Evolutionary conservation across 2,888 invertebrate genomes (phyloP).

Genomic region (Drosophila neotestacea): DNA sequence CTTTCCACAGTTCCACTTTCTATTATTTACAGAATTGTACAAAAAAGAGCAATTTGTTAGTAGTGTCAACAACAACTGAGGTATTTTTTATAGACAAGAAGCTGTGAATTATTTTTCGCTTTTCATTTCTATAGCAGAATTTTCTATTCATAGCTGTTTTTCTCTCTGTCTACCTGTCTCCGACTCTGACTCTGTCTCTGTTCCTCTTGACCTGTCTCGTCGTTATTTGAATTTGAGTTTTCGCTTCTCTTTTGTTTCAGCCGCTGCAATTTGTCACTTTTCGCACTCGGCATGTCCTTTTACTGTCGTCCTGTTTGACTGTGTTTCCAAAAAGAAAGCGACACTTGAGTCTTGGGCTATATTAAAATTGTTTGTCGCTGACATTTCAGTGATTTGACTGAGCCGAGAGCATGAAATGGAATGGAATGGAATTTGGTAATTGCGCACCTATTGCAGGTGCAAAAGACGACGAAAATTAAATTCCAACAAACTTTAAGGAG

Average conservation of each 20-base stretch:
- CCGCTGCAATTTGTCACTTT: conserved; percentile 74
- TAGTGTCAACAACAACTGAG: conserved; percentile 6
- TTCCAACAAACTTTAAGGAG: conserved; percentile 28
- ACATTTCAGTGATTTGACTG: conserved; percentile 52
- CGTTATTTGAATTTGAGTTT: conserved; percentile 22
- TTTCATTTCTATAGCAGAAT: conserved; percentile 45
- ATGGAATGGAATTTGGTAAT: conserved; percentile 46
- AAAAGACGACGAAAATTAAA: conserved; percentile 37
- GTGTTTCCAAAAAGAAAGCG: conserved; percentile 26
- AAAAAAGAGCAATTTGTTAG: neutral
- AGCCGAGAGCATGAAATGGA: conserved; percentile 1
- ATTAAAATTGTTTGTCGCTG: conserved; percentile 63
- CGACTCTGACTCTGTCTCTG: too few relatives aligned
- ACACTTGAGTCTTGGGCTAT: conserved; percentile 47
- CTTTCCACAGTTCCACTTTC: neutral
- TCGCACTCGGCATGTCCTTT: conserved; percentile 63
- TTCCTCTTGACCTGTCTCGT: conserved; percentile 55
- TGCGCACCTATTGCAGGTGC: conserved; percentile 46
- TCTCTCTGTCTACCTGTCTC: conserved; percentile 15
- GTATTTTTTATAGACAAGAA: conserved; percentile 26
- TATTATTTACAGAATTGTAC: neutral
- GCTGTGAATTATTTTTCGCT: conserved; percentile 43
- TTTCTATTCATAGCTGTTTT: conserved; percentile 18
- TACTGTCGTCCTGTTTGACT: conserved; percentile 20
- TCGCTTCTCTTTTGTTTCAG: conserved; percentile 16